Percentiles rank a stretch among this genome's conserved stretches.
These are phyloP conservation scores for Craseonycteris thonglongyai DNA, from an alignment of 2,113 vertebrate genomes.

Conservation along the genomic window DNA sequence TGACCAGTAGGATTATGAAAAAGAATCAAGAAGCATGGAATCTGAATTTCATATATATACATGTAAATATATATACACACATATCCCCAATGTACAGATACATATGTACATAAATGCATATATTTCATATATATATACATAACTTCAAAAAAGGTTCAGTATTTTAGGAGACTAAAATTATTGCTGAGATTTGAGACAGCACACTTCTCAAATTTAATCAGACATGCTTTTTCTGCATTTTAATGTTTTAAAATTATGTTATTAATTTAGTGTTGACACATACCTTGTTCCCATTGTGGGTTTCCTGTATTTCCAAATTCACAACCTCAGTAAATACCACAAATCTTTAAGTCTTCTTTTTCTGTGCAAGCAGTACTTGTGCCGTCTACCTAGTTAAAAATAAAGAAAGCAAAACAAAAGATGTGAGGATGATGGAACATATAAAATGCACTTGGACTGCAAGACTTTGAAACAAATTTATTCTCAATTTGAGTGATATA, in stretches of 20 bases:
- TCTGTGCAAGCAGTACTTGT: neutral
- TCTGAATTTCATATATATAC: neutral
- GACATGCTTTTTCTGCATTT: neutral
- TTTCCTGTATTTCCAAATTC: neutral
- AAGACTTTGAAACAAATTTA: slow-evolving; percentile 14
- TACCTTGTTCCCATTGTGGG: neutral
- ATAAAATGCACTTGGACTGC: neutral
- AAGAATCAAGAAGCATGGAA: slow-evolving; percentile 41
- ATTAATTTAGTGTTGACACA: neutral
- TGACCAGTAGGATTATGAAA: slow-evolving; percentile 41
- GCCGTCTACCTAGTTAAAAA: neutral
- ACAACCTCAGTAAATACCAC: neutral
- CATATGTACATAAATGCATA: neutral
- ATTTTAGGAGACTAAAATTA: slow-evolving; percentile 47
- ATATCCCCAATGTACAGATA: too few species aligned
- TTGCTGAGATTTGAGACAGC: neutral
- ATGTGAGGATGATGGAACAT: neutral
- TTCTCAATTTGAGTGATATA: neutral
- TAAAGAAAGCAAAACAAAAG: slow-evolving; percentile 10
- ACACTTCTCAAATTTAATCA: slow-evolving; percentile 10
- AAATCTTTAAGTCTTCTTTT: slow-evolving; percentile 35
- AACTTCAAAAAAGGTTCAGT: neutral
- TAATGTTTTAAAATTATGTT: neutral
- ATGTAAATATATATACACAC: neutral
- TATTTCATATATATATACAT: neutral